phyloP scores from a whole-genome alignment of 2,797 vertebrate species.

The Manis javanica region DNA sequence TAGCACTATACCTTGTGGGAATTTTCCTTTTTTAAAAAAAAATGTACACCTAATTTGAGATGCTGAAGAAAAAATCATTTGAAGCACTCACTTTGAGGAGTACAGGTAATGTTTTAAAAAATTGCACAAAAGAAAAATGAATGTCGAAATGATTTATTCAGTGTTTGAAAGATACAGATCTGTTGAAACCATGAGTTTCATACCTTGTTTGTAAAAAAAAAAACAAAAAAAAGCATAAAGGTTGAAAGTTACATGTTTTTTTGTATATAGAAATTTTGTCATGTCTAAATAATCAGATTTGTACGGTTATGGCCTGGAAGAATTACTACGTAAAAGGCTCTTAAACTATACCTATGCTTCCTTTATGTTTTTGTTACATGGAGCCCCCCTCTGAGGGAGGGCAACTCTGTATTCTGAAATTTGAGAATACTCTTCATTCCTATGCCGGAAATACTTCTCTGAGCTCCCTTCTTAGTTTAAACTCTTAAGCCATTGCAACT shows the following conservation, averaged over 20 bases:
- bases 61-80: conserved; percentile 90
- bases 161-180: conserved; percentile 92
- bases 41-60: conserved; percentile 93
- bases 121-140: conserved; percentile 99
- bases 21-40: conserved; percentile 86
- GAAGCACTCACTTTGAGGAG: conserved; percentile 95
- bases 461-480: conserved; percentile 54
- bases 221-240: conserved; percentile 87
- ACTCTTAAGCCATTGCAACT: conserved; percentile 78
- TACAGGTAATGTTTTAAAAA: conserved; percentile 92
- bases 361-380: conserved; percentile 84
- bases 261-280: conserved; percentile 90
- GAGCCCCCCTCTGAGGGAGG: conserved; percentile 74
- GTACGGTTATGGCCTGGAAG: conserved; percentile 88
- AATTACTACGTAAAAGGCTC: conserved; percentile 87
- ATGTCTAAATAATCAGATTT: conserved; percentile 88
- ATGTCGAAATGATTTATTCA: conserved; percentile 96
- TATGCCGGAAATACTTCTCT: conserved; percentile 78
- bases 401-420: conserved; percentile 73
- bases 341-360: conserved; percentile 87
- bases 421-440: conserved; percentile 73
- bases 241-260: conserved; percentile 89
- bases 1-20: conserved; percentile 96
- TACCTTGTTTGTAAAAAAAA: conserved; percentile 90
- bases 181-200: conserved; percentile 93